Conservation (phyloP, 2,797 vertebrate genomes). For the Lacerta agilis region DNA sequence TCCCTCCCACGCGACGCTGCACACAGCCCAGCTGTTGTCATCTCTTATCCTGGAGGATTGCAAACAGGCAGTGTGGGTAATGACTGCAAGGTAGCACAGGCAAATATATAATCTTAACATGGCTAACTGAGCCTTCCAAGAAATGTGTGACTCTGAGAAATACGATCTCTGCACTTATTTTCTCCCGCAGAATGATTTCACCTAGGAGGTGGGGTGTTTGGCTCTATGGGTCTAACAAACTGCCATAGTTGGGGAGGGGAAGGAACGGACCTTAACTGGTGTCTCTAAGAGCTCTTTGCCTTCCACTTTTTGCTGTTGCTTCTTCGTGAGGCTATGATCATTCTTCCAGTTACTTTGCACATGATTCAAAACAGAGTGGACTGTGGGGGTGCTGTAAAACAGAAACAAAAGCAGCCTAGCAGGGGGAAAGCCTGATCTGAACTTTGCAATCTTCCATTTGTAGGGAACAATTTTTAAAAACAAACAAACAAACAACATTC, state of each 20-base stretch:
- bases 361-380: background rate
- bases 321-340: background rate
- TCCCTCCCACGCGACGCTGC: background rate
- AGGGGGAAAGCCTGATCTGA: background rate
- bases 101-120: background rate
- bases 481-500: too few relatives aligned
- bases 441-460: background rate
- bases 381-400: background rate
- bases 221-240: background rate
- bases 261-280: background rate
- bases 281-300: background rate
- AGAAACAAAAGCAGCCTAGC: background rate
- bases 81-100: fast-evolving
- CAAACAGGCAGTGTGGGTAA: background rate
- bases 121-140: background rate
- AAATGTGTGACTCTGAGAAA: background rate
- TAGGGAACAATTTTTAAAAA: too few relatives aligned
- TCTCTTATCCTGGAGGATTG: background rate
- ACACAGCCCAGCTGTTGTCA: background rate
- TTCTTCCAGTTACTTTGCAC: background rate
- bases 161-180: fast-evolving
- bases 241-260: background rate
- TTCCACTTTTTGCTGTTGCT: background rate
- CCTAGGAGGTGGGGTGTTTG: background rate
- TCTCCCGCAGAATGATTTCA: conserved; percentile 1